Evolutionary conservation across 2,797 vertebrate species (phyloP), one percentile per base, ranked within the genome.

Genomic region (Pipistrellus pygmaeus): DNA sequence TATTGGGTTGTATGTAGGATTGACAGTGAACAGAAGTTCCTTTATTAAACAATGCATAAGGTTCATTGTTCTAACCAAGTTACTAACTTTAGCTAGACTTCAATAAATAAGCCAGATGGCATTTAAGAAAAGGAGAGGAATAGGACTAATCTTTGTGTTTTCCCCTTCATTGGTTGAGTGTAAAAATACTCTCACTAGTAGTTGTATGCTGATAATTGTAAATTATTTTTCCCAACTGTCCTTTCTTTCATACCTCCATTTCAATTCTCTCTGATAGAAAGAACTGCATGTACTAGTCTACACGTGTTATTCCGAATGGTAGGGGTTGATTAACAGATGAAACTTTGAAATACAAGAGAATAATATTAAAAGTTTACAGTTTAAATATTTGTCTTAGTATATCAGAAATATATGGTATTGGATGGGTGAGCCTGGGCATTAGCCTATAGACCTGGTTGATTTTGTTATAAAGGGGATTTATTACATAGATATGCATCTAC

Each of bases 41-140:
- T 88, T 83, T 64, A 72, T 62, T 66, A 82, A 88, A 91, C n/a
- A 30, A 92, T 78, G 51, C 53, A 96, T 15, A 89, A 66, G 75
- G 91, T 35, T 21, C n/a, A 60, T 15, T 35, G 6, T 8, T 5
- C 35, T 91, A 64, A 90, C 9, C 3, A 51, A 81, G 23, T 80
- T 53, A 78, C 27, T 55, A 76, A 77, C 20, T 68, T 73, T 69
- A 30, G 72, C 83, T 93, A 83, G 71, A 69, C 18, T 73, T 76
- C 76, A 68, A 77, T 55, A 85, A 69, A 62, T 51, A 93, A 93
- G 27, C 12, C 15, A 66, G 48, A 30, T 4, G 77, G 35, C 27
- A 41, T 55, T 80, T 68, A 71, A 48, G 17, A 41, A 64, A 88
- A 68, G 7, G 5, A 21, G 21, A 48, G 20, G n/a, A 51, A 1